Evolutionary conservation across 2,797 vertebrate genomes (phyloP).

Genomic region (Bufotes viridis): DNA sequence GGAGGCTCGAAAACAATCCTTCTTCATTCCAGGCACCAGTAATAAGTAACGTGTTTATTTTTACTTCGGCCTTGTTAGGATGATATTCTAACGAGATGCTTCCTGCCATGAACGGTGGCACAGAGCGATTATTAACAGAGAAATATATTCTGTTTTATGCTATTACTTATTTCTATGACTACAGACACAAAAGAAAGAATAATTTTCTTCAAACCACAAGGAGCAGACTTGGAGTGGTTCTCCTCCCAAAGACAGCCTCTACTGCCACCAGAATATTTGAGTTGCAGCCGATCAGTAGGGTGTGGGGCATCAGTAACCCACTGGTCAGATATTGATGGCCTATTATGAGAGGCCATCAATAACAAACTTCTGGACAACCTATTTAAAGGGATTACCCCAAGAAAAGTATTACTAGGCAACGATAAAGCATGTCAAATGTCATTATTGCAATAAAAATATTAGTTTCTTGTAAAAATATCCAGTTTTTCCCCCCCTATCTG

Average conservation of each 20-base stretch:
- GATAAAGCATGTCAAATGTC: too few species aligned
- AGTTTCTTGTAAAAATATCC: too few species aligned
- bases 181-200: background rate
- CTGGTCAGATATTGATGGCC: too few species aligned
- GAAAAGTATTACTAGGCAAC: too few species aligned
- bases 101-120: background rate
- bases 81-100: slow-evolving; percentile 6
- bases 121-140: background rate
- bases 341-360: too few species aligned
- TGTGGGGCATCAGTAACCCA: too few species aligned
- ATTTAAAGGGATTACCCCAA: too few species aligned
- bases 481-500: too few species aligned
- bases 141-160: background rate
- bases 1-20: background rate
- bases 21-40: background rate
- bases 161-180: slow-evolving; percentile 1
- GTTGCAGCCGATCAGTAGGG: too few species aligned
- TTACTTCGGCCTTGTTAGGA: slow-evolving; percentile 8
- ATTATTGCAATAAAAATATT: too few species aligned
- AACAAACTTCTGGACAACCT: too few species aligned
- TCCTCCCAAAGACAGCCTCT: background rate
- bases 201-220: background rate
- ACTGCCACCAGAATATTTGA: too few species aligned
- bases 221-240: background rate
- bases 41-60: slow-evolving; percentile 39